phyloP scores from a whole-genome alignment of 2,888 invertebrate species.

The Baronia brevicornis region DNA sequence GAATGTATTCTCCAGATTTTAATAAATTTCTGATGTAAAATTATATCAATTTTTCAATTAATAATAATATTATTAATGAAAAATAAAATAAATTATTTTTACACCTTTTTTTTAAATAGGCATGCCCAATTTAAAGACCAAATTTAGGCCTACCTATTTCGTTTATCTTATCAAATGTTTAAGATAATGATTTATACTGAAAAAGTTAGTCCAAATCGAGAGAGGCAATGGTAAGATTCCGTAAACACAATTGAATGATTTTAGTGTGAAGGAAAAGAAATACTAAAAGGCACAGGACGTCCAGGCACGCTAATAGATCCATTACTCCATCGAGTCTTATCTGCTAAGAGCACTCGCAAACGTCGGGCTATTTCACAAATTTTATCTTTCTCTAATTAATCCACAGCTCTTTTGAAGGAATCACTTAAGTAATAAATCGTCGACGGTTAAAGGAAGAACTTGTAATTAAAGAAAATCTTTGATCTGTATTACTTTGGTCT shows the following conservation, averaged over 20 bases:
- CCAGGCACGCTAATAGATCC: conserved; percentile 51
- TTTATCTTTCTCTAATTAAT: conserved; percentile 70
- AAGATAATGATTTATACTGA: conserved; percentile 40
- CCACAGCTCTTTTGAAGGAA: conserved; percentile 58
- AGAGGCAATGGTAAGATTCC: no score
- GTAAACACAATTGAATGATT: conserved; percentile 43
- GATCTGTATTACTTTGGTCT: conserved; percentile 37
- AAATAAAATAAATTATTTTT: no score
- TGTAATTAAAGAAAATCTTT: conserved; percentile 61
- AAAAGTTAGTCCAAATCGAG: conserved; percentile 30
- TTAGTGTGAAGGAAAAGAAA: conserved; percentile 38
- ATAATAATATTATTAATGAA: no score
- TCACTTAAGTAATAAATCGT: conserved; percentile 63
- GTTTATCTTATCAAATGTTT: conserved; percentile 49
- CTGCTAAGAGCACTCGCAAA: conserved; percentile 54
- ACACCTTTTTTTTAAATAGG: no score
- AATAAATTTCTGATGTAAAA: no score
- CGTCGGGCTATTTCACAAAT: conserved; percentile 60
- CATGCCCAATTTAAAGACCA: no score
- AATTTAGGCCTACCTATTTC: no score
- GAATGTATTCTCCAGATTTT: no score
- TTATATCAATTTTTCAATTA: no score
- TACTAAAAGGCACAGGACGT: conserved; percentile 29
- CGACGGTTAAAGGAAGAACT: conserved; percentile 49
- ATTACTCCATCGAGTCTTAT: conserved; percentile 63